Evolutionary conservation across 2,113 vertebrate species (phyloP), one percentile per base, ranked within the genome.

Genomic region (Phycodurus eques): DNA sequence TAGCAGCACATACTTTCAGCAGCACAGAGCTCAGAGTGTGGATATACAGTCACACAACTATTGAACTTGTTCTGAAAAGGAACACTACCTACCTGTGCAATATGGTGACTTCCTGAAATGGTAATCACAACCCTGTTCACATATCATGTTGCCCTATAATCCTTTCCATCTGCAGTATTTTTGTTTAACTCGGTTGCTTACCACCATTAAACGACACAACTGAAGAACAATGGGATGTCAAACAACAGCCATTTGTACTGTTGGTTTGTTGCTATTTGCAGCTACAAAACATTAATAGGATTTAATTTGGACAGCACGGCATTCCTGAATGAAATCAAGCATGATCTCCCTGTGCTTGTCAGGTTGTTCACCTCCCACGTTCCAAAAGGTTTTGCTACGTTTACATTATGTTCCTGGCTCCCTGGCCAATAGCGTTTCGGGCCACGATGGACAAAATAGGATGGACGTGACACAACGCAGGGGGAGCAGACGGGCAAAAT

Each of bases 1-100:
- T 75, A 67, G 77, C 76, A 78, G 78, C 73, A 68, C 77, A 44
- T 19, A 77, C 85, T 71, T 72, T 64, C 74, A 61, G 76, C 78
- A 46, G 76, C 78, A 42, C 14, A 31, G 60, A 70, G 65, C 75
- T 78, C 57, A 72, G 57, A 71, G 63, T 68, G 64, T 64, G 74
- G 66, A 77, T 76, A 71, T 78, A n/a, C 62, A 65, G 19, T 42
- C 13, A n/a, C 0, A 22, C 5, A 22, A 64, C 33, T 5, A 15
- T 33, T 42, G 19, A 42, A 10, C 15, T 10, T 64, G 12, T 11
- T 44, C 62, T 43, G 22, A 66, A 65, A 7, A 22, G n/a, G 6
- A 27, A 22, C 12, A 46, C 7, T 6, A 46, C 39, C 8, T 5
- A 8, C n/a, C 14, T 44, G 2, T 5, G 35, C 20, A 65, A 20